These are phyloP conservation scores for Busseola fusca DNA, from an alignment of 2,888 invertebrate species.

Conservation along the genomic window DNA sequence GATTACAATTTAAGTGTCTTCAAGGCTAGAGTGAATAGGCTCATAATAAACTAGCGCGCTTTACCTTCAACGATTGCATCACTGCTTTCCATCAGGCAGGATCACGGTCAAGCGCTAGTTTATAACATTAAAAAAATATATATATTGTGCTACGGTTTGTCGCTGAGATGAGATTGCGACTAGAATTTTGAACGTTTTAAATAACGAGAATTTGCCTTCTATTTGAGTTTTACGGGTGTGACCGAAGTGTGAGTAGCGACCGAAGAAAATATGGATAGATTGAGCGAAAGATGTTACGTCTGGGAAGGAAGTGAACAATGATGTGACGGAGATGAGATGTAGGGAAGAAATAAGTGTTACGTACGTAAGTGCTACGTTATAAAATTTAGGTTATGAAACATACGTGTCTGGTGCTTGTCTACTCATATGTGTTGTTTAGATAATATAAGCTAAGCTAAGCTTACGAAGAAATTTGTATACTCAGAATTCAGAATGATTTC, in stretches of 20 bases:
- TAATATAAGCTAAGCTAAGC: neutral
- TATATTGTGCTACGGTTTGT: neutral
- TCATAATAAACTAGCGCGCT: no score
- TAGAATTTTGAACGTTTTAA: neutral
- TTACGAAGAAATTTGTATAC: neutral
- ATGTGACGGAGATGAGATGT: neutral
- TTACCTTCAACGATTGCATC: no score
- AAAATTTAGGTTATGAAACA: neutral
- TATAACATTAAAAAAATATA: no score
- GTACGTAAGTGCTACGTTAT: neutral
- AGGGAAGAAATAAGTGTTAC: neutral
- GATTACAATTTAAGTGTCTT: no score
- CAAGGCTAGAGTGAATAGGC: no score
- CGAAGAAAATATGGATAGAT: neutral
- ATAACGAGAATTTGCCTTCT: neutral
- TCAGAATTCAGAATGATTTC: neutral
- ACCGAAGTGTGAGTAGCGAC: neutral
- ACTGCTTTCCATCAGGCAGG: no score
- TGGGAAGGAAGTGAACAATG: neutral
- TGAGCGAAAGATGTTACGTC: neutral
- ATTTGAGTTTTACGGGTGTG: neutral
- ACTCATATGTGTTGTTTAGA: neutral
- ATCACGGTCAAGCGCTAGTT: no score
- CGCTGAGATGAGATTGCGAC: neutral
- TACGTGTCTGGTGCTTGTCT: neutral